Base-by-base conservation (phyloP, 2,888 invertebrate species). In the Hymenopus coronatus region DNA sequence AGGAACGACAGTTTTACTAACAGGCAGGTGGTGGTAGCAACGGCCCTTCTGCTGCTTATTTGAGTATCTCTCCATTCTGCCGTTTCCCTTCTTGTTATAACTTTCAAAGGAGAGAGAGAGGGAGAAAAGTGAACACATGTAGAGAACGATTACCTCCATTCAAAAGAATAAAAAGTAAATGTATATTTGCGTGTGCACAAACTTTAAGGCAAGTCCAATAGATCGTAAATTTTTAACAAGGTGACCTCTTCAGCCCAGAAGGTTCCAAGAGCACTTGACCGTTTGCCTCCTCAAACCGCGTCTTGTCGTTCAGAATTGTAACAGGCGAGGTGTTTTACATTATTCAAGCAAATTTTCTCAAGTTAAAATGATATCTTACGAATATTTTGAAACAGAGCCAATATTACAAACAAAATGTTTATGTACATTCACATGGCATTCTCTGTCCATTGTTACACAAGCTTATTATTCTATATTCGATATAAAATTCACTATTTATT, bases 151-250 rank as follows among this genome's bases (percentile, higher is more conserved):
- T 70, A 70, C 54, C 54, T 70, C 4, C 25, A 70, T 8, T 70
- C 54, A 14, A 2, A 25, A 20, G 54, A 25, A 40, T 9, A 40
- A 40, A 15, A 70, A 70, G 54, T 70, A 70, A 70, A 70, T 70
- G 54, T 70, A 25, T 70, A 70, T 70, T 25, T 70, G 54, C 54
- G 54, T 25, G 25, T 70, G 54, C 54, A 70, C 54, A 70, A 70
- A 70, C 88, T 88, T 88, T 88, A 33, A 85, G 81, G 84, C 46
- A 70, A 85, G 85, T 82, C 88, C 88, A 88, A 88, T 88, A 85
- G 88, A 82, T 40, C 85, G 88, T 85, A 82, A 85, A 46, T 33
- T 85, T 88, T 88, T 88, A 88, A 88, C 88, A 88, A 88, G 88
- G 85, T 82, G 85, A 46, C 88, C 88, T 88, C 85, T 85, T 85